Base-by-base conservation (phyloP, 1,140 invertebrate species). In the Elysia chlorotica region DNA sequence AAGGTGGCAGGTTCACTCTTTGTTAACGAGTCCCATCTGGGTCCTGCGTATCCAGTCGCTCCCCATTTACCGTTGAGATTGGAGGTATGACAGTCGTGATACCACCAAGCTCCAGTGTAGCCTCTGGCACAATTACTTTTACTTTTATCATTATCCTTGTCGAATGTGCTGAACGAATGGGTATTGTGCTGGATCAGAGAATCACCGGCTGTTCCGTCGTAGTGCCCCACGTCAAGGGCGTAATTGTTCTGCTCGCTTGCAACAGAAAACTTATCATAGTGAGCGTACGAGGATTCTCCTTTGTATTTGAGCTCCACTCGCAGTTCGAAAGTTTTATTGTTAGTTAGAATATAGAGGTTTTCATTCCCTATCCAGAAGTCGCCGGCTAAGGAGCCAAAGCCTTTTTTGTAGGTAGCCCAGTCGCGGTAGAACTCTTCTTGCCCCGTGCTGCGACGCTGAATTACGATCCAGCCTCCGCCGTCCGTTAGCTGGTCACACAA, bases 11-110 rank as follows among this genome's bases (percentile, higher is more conserved):
- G n/a, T n/a, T n/a, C n/a, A n/a, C n/a, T n/a, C n/a, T n/a, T n/a
- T n/a, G n/a, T n/a, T n/a, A n/a, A n/a, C n/a, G n/a, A n/a, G n/a
- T n/a, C n/a, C n/a, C n/a, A n/a, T n/a, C n/a, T n/a, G n/a, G n/a
- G n/a, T n/a, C n/a, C n/a, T n/a, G n/a, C n/a, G n/a, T n/a, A n/a
- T n/a, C n/a, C n/a, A n/a, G n/a, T n/a, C n/a, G n/a, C n/a, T n/a
- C n/a, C n/a, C n/a, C n/a, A n/a, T n/a, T n/a, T n/a, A n/a, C 95
- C 95, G 86, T 97, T 98, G 30, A 97, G 91, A 89, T 97, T 97
- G 6, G 93, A 93, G 84, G 95, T 94, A 82, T 97, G 95, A 87
- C 96, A 98, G 85, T 96, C 93, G 68, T 87, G 88, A 72, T 88
- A 90, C 89, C 89, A 90, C 89, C 89, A 90, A 0, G 88, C 89